Evolutionary conservation across 2,888 invertebrate species (phyloP), one percentile per base, ranked within the genome.

Genomic region (Cordilura impudica): DNA sequence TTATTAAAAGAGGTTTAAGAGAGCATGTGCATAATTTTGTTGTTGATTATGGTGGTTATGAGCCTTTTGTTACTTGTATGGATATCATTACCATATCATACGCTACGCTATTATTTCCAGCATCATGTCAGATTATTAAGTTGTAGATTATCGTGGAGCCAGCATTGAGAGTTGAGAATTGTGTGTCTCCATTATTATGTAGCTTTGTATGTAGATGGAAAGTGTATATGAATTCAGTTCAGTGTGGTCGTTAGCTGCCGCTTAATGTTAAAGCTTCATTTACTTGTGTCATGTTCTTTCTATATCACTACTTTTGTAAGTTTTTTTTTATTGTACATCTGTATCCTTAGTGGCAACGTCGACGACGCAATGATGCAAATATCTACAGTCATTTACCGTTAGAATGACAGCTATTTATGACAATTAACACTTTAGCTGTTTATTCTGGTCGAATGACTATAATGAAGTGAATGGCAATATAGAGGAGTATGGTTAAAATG

Each of bases 341-440:
- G 53, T 66, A 26, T 69, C 69, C 58, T 71, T 80, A 73, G 77
- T 73, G 72, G 69, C 81, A 80, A 79, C 81, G 83, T 81, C 39
- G 84, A 81, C 84, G 65, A 82, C 83, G 87, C 87, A 85, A 86
- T 87, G 86, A 87, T 85, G 87, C 87, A 88, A 87, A 86, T 86
- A 85, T 85, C 87, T 86, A 86, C 86, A 86, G 87, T 86, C 89
- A 87, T 88, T 88, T 89, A 89, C 87, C 85, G 87, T 87, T 87
- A 89, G 88, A 89, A 89, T 89, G 89, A 88, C 89, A 89, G 88
- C 88, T 88, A 89, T 89, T 89, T 89, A 89, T 89, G 87, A 88
- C 89, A 89, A 89, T 89, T 89, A 89, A 89, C 89, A 89, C 89
- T 89, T 89, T 88, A 88, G 87, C 88, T 89, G 87, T 89, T 89